phyloP scores from a whole-genome alignment of 1,140 invertebrate genomes.

The Scaptomyza pallida region DNA sequence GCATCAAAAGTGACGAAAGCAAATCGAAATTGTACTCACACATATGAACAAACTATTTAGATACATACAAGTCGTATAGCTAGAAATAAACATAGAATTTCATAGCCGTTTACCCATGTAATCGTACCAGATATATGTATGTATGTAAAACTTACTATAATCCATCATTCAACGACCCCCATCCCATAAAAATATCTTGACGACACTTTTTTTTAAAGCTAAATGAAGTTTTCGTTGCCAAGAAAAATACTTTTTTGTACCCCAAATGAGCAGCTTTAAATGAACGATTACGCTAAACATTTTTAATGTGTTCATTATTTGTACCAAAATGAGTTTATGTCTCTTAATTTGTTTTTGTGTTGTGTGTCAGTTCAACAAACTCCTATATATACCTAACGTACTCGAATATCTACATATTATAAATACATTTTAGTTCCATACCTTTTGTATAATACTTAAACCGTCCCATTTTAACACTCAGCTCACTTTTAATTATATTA shows the following conservation, averaged over 20 bases:
- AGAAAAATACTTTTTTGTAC: constrained; percentile 1
- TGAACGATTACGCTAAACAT: constrained; percentile 50
- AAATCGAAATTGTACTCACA: constrained; percentile 48
- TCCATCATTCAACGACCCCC: constrained; percentile 1
- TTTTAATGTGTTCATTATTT: constrained; percentile 16
- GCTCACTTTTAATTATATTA: constrained; percentile 41
- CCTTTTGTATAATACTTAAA: constrained; percentile 74
- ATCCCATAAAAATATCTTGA: neutral
- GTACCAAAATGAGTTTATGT: constrained; percentile 3
- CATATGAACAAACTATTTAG: constrained; percentile 45
- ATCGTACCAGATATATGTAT: constrained; percentile 31
- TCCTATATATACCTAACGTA: constrained; percentile 31
- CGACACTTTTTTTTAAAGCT: neutral
- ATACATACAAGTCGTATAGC: constrained; percentile 23
- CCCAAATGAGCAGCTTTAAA: constrained; percentile 10
- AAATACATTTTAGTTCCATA: constrained; percentile 23
- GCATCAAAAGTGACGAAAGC: constrained; percentile 21
- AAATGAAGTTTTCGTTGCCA: neutral
- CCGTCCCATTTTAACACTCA: constrained; percentile 34
- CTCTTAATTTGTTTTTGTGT: constrained; percentile 20
- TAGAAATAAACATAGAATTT: constrained; percentile 34
- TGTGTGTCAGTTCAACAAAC: constrained; percentile 52
- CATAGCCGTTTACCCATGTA: constrained; percentile 26
- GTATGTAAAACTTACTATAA: constrained; percentile 34
- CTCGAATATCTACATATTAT: constrained; percentile 49